Conservation (phyloP, 2,113 vertebrate species). For the Glaucomys volans region DNA sequence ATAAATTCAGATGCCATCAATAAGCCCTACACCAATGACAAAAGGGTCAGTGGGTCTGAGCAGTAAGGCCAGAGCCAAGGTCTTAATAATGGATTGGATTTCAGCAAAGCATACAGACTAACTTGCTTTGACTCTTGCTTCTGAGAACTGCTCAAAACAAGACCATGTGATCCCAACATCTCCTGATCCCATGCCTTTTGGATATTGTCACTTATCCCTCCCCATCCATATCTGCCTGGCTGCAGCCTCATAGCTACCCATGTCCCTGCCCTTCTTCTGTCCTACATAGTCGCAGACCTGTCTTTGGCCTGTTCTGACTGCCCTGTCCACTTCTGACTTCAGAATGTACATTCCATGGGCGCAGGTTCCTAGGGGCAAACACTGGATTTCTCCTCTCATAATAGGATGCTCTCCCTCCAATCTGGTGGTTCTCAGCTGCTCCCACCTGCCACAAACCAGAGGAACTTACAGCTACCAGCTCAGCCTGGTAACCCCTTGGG, state of each 20-base stretch:
- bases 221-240: accelerated
- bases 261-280: accelerated
- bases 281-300: accelerated
- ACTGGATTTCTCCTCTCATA: accelerated
- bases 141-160: background rate
- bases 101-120: background rate
- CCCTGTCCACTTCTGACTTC: background rate
- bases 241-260: background rate
- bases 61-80: background rate
- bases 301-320: background rate
- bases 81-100: background rate
- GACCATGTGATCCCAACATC: accelerated
- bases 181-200: background rate
- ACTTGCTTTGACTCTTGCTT: background rate
- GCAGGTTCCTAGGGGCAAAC: background rate
- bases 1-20: background rate
- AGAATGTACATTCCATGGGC: background rate
- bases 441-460: background rate
- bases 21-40: background rate
- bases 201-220: background rate
- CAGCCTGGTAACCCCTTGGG: background rate
- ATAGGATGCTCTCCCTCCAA: background rate
- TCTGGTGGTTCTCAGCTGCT: background rate
- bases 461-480: no score
- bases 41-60: background rate